phyloP scores from a whole-genome alignment of 2,797 vertebrate species.

The Enteromius anoplus region DNA sequence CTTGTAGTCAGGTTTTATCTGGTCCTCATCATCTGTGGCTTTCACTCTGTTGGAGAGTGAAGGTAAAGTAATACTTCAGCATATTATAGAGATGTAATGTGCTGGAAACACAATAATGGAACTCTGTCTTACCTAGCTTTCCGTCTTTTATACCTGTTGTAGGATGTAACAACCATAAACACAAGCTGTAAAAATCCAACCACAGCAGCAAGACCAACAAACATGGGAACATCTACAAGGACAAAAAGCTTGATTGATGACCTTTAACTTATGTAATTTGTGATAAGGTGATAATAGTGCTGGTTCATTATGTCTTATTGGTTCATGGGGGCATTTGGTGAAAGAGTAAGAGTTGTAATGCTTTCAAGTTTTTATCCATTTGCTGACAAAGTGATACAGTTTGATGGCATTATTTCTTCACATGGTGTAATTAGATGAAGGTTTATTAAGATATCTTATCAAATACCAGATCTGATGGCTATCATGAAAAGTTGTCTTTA shows the following conservation, averaged over 20 bases:
- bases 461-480: background rate
- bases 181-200: conserved; percentile 62
- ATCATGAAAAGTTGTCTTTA: background rate
- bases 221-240: conserved; percentile 22
- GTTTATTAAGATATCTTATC: conserved; percentile 3
- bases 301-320: background rate
- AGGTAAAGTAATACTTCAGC: background rate
- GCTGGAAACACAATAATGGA: background rate
- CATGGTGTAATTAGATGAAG: background rate
- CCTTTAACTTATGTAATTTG: background rate
- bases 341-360: background rate
- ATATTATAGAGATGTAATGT: conserved; percentile 1
- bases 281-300: conserved; percentile 12
- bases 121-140: conserved; percentile 54
- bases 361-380: background rate
- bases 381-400: background rate
- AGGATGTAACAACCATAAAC: conserved; percentile 45
- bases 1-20: conserved; percentile 21
- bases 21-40: background rate
- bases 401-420: background rate
- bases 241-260: background rate
- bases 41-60: conserved; percentile 2
- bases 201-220: conserved; percentile 58
- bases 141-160: conserved; percentile 47
- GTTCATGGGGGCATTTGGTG: background rate